Evolutionary conservation across 2,113 vertebrate species (phyloP).

Genomic region (Balaenoptera acutorostrata): DNA sequence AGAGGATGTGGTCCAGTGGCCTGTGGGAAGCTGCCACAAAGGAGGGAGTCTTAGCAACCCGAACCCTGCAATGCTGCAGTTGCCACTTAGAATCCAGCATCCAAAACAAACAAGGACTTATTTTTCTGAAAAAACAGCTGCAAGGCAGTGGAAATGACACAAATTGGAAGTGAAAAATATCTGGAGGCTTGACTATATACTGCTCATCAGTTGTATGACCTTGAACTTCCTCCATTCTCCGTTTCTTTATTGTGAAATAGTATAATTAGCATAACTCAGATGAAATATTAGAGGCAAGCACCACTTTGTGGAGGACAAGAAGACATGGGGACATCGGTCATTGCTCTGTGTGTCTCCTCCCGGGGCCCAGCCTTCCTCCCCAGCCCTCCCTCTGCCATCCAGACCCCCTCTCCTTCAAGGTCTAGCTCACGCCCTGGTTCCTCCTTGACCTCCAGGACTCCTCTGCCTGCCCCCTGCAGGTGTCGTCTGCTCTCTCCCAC

Average conservation of each 20-base stretch:
- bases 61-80: neutral
- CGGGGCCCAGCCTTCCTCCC: neutral
- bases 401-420: neutral
- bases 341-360: neutral
- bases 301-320: neutral
- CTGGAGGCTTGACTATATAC: rapidly evolving
- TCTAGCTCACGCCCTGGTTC: neutral
- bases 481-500: rapidly evolving
- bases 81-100: neutral
- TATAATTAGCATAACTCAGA: neutral
- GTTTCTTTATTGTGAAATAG: neutral
- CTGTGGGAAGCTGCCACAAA: rapidly evolving
- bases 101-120: neutral
- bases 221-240: neutral
- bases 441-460: neutral
- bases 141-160: neutral
- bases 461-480: no score
- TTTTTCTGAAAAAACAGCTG: neutral
- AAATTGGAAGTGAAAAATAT: neutral
- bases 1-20: neutral
- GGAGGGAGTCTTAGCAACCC: rapidly evolving
- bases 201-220: neutral
- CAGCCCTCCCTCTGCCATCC: neutral
- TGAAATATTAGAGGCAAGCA: neutral
- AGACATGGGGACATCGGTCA: neutral